Evolutionary conservation across 2,113 vertebrate species (phyloP), one percentile per base, ranked within the genome.

Genomic region (Hippoglossus stenolepis): DNA sequence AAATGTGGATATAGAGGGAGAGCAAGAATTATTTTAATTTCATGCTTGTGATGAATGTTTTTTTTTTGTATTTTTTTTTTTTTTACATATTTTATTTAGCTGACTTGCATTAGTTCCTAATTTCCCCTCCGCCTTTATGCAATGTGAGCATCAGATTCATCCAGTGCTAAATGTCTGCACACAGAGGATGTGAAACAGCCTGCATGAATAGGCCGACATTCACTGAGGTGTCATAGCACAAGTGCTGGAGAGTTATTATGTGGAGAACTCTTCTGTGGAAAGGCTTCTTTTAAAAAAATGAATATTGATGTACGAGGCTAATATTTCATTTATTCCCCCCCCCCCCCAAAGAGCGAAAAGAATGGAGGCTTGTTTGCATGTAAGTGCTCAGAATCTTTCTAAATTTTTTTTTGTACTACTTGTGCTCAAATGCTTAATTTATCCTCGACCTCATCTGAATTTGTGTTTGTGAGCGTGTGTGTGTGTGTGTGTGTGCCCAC

Each of bases 21-120:
- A 90, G 89, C 72, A 84, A 82, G 89, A 92, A 91, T 93, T 90
- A 92, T 92, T 94, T 88, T 93, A 90, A 95, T 95, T 95, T 94
- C 93, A 94, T 94, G 94, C 93, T 90, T 89, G 86, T 92, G 91
- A 90, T 87, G 90, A 89, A 75, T 82, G 79, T 80, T 2, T 24
- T 24, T 24, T 24, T 90, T 86, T 85, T 90, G 1, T 35, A 60
- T 78, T 73, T 28, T 77, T 70, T 51, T 67, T 23, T 47, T 47
- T 49, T n/a, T 28, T 3, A 14, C 12, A 70, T 85, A 77, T 89
- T 90, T 94, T 93, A 89, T 93, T 92, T 91, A 87, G 88, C 92
- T 91, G 88, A 90, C 86, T 90, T 90, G 90, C 89, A 89, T 90
- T 93, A 86, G 86, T 93, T 92, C 64, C 80, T 88, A 88, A 90